Percentiles rank a stretch among this genome's conserved stretches.
Evolutionary conservation across 2,888 invertebrate genomes (phyloP).

Genomic region (Patella ulyssiponensis): DNA sequence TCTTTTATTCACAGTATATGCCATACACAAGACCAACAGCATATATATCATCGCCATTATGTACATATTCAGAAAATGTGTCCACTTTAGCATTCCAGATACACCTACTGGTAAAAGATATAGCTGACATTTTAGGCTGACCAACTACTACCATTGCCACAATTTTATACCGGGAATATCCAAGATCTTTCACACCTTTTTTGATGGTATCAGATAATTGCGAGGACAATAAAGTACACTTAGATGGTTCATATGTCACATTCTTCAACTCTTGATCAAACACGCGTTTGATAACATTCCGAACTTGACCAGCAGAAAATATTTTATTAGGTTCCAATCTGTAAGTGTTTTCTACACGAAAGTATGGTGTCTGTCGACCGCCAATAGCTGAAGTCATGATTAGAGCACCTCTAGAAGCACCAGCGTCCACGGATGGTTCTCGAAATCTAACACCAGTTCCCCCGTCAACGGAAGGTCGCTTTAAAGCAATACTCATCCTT

Average conservation of each 20-base stretch:
- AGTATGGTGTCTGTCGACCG: conserved; percentile 32
- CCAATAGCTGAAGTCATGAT: conserved; percentile 46
- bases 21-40: conserved; percentile 61
- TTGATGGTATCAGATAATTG: conserved; percentile 57
- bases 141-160: conserved; percentile 58
- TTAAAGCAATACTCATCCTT: conserved; percentile 20
- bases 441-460: conserved; percentile 19
- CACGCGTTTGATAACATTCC: conserved; percentile 45
- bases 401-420: conserved; percentile 37
- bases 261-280: conserved; percentile 46
- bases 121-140: conserved; percentile 44
- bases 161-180: conserved; percentile 55
- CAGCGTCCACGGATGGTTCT: conserved; percentile 31
- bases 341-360: conserved; percentile 60
- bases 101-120: conserved; percentile 59
- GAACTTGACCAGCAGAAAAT: conserved; percentile 44
- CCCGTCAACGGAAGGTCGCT: conserved; percentile 15
- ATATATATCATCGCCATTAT: conserved; percentile 49
- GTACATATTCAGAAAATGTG: conserved; percentile 57
- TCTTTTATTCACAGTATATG: conserved; percentile 51
- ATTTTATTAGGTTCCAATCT: conserved; percentile 51
- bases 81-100: conserved; percentile 62
- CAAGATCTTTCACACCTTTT: conserved; percentile 54
- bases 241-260: conserved; percentile 51
- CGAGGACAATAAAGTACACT: conserved; percentile 46